Percentiles rank a stretch among this genome's conserved stretches.
Evolutionary conservation across 2,113 vertebrate species (phyloP).

Genomic region (Todiramphus saurophagus): DNA sequence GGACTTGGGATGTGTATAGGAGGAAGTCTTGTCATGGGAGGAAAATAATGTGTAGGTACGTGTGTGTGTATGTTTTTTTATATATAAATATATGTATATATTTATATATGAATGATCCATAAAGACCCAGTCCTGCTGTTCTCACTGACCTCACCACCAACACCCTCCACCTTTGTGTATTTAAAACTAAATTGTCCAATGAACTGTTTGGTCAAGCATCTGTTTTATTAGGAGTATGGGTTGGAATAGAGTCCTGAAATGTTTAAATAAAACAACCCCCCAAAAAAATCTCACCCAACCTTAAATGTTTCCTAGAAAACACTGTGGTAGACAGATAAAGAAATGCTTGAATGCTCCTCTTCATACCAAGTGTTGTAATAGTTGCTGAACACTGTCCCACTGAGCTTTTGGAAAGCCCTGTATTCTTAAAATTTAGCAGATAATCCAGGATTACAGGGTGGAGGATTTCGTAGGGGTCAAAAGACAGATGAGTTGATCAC

Average conservation of each 20-base stretch:
- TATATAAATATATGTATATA: no score
- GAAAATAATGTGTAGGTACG: background rate
- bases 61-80: background rate
- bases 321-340: background rate
- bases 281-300: background rate
- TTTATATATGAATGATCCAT: background rate
- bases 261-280: background rate
- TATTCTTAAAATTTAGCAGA: background rate
- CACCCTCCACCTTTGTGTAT: background rate
- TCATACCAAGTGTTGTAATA: background rate
- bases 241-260: background rate
- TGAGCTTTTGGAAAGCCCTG: background rate
- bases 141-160: background rate
- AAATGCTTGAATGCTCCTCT: background rate
- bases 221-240: background rate
- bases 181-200: background rate
- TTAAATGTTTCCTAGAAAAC: background rate
- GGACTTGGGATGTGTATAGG: background rate
- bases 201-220: background rate
- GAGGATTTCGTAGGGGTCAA: background rate
- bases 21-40: background rate
- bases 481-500: background rate
- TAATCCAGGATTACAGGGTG: background rate
- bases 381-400: background rate
- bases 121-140: background rate